Evolutionary conservation across 2,888 invertebrate species (phyloP), one percentile per base, ranked within the genome.

Genomic region (Zonitis immaculata): DNA sequence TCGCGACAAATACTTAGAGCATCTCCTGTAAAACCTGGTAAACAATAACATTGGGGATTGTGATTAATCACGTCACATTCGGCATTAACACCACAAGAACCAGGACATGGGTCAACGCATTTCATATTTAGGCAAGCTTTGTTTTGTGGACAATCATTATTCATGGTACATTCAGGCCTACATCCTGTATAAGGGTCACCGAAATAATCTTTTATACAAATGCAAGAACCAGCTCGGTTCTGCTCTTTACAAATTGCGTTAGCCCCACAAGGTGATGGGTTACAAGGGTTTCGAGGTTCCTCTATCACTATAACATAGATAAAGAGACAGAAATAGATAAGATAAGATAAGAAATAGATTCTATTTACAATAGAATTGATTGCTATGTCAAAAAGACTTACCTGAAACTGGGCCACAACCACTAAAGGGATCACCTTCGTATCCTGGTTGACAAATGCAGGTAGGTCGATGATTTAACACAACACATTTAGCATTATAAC

Each of bases 151-250:
- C 90, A 90, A 68, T 89, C 89, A 48, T 83, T 83, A 71, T 88
- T 89, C 76, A 87, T 85, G 42, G 87, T 82, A 71, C 89, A 90
- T 78, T 89, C 88, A n/a, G 89, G 89, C 63, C 88, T 81, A 73
- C 90, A 90, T 42, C 88, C 87, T 57, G 80, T 78, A 72, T 88
- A 88, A 26, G 91, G 89, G 76, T 90, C 88, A 46, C 90, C 90
- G 62, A 82, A 82, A 75, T 87, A 89, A 63, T 85, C 85, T 56
- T 84, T 81, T 66, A 86, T 73, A 74, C 91, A 91, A 64, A 82
- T 78, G 75, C 91, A 91, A 60, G 89, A 85, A 66, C 88, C 89
- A 62, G 85, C 87, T 69, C 86, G 86, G 70, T 86, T 84, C 65
- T 80, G 79, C 77, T 87, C 87, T 67, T 83, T 83, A 76, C 91